Conservation (phyloP, 2,113 vertebrate genomes). For the Elachura formosa region DNA sequence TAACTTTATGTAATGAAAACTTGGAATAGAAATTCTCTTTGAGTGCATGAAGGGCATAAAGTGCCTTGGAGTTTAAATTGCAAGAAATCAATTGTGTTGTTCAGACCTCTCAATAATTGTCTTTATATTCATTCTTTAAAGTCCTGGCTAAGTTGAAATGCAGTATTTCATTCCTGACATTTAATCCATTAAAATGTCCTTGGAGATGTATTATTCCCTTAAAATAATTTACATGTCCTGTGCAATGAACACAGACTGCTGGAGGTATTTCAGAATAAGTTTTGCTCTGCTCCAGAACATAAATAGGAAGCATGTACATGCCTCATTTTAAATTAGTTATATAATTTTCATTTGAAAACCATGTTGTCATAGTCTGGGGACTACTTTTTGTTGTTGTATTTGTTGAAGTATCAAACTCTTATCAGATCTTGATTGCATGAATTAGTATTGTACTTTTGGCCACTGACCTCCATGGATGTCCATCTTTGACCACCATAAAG, state of each 20-base stretch:
- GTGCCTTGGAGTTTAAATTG: neutral
- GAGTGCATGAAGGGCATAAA: neutral
- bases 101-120: conserved; percentile 44
- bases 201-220: conserved; percentile 69
- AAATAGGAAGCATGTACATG: neutral
- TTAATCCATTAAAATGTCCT: conserved; percentile 70
- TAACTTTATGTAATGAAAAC: neutral
- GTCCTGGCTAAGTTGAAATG: conserved; percentile 51
- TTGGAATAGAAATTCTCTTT: neutral
- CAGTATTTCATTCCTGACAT: conserved; percentile 73
- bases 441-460: neutral
- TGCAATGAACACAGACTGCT: neutral
- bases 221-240: conserved; percentile 42
- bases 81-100: conserved; percentile 35
- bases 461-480: neutral
- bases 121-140: conserved; percentile 49
- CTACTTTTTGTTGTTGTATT: neutral
- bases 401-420: neutral
- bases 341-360: neutral
- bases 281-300: neutral
- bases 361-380: rapidly evolving
- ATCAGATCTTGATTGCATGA: neutral
- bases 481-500: neutral
- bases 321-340: neutral
- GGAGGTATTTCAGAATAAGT: neutral